A percentile compares a stretch with the other conserved stretches of the same genome.
Evolutionary conservation across 2,797 vertebrate species (phyloP).

Genomic region (Syngnathus acus): DNA sequence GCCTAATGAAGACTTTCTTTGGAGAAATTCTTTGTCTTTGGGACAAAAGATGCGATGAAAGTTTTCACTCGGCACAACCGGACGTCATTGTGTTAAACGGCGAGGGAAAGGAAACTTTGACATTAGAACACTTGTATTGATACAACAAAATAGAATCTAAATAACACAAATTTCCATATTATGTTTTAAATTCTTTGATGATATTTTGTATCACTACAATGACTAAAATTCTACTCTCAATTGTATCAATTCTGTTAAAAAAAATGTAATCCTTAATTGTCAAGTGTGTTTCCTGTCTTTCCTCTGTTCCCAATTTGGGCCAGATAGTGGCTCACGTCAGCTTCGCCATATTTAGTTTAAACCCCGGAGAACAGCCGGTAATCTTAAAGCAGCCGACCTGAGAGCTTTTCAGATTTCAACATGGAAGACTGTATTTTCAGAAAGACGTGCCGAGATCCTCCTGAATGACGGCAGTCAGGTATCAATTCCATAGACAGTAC

Average conservation of each 20-base stretch:
- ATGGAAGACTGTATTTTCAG: constrained; percentile 1
- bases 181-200: too few relatives aligned
- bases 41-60: constrained; percentile 55
- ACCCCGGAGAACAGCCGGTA: constrained; percentile 4
- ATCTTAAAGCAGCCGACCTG: constrained; percentile 3
- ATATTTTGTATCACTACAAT: not conserved
- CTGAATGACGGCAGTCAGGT: not conserved
- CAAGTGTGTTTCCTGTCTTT: not conserved
- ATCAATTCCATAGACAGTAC: too few relatives aligned
- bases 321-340: not conserved
- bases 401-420: constrained; percentile 4
- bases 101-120: constrained; percentile 14
- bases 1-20: constrained; percentile 68
- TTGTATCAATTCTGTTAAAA: too few relatives aligned
- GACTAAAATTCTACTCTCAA: too few relatives aligned
- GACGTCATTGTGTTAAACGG: constrained; percentile 20
- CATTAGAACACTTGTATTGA: constrained; percentile 1
- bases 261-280: too few relatives aligned
- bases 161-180: too few relatives aligned
- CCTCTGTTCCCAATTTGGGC: not conserved
- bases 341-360: constrained; percentile 5
- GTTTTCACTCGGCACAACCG: constrained; percentile 36
- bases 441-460: not conserved
- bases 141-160: not conserved
- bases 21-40: constrained; percentile 58